These are phyloP conservation scores for Vidua chalybeata DNA, from an alignment of 2,113 vertebrate genomes.

Conservation along the genomic window DNA sequence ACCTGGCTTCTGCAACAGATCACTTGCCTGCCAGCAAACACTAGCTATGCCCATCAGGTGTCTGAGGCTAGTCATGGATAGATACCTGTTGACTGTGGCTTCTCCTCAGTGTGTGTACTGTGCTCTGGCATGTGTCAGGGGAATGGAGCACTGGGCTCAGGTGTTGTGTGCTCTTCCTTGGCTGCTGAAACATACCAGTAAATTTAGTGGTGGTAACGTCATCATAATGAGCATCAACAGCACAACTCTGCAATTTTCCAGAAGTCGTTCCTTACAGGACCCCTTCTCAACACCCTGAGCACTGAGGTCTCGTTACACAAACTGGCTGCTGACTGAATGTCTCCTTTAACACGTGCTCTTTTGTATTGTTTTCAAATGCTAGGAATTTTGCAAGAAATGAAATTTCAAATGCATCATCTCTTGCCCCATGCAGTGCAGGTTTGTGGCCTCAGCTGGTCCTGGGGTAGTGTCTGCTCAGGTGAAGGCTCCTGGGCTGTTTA, in stretches of 20 bases:
- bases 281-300: neutral
- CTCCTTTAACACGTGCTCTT: neutral
- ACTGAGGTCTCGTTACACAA: accelerated
- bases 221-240: neutral
- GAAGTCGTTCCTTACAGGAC: neutral
- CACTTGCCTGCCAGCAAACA: neutral
- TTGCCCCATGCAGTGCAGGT: neutral
- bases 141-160: neutral
- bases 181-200: neutral
- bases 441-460: neutral
- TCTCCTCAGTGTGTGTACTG: accelerated
- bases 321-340: neutral
- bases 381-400: neutral
- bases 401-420: neutral
- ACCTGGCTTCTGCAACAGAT: neutral
- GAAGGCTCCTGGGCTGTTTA: neutral
- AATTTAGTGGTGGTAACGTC: neutral
- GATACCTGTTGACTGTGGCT: neutral
- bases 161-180: neutral
- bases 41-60: neutral
- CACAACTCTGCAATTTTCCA: neutral
- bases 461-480: accelerated
- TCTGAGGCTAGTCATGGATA: neutral
- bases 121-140: neutral
- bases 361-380: neutral